Base-by-base conservation (phyloP, 2,888 invertebrate species). In the Dolichopus griseipennis region DNA sequence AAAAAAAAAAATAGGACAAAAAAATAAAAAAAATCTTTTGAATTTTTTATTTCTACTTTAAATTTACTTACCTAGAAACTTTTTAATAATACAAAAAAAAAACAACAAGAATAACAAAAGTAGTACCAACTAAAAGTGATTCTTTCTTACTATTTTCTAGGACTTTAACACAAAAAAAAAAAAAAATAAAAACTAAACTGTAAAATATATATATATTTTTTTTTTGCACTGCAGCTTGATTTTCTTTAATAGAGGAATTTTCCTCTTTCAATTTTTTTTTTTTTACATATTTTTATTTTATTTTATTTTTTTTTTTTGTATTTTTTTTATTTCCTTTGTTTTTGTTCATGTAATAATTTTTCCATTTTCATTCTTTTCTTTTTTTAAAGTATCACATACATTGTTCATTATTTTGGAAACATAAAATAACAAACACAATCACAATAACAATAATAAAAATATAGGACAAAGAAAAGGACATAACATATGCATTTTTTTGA, bases 301-400 rank as follows among this genome's bases (percentile, higher is more conserved):
- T 52, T 6, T 15, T 52, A 7, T 18, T 15, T 52, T 52, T 52
- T 12, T 52, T 18, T 52, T 52, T 18, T 52, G 18, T 52, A 18
- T 52, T 15, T 18, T 18, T 6, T 7, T 52, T 15, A 10, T 18
- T 52, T 52, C 15, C 18, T 52, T 52, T 52, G 15, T 41, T 18
- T 52, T 52, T 52, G 52, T 52, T 52, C 52, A 52, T 52, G 52
- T 18, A 52, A 52, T 52, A 52, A 52, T 52, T 52, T 52, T 52
- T 52, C 52, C 15, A 52, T 52, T 52, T 52, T 6, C 9, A 18
- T 18, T n/a, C 18, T 52, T 52, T 52, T 6, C 9, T 4, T 18
- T n/a, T 6, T 52, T 52, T 52, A 52, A 18, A 52, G 15, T 52
- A 6, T 52, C n/a, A n/a, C n/a, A 52, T 52, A 15, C 52, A 52